Evolutionary conservation across 2,113 vertebrate species (phyloP), one percentile per base, ranked within the genome.

Genomic region (Caracal caracal): DNA sequence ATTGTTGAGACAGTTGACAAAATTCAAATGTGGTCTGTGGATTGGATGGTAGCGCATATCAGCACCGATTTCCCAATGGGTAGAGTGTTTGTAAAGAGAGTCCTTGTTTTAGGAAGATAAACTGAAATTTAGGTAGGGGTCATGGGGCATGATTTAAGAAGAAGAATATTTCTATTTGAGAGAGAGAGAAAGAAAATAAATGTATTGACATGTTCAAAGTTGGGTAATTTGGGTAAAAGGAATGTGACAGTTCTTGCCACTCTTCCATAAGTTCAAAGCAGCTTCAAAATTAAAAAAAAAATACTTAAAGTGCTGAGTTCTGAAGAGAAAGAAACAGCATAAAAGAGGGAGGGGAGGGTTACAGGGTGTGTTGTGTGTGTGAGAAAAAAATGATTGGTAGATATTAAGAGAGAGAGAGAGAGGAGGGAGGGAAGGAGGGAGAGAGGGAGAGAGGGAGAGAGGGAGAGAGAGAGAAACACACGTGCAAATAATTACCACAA

Each of bases 41-140:
- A 61, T 3, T 28, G 43, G 22, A 56, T 0, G 12, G 4, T 1
- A 7, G 11, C 13, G 12, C 17, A 0, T 12, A 13, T 66, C 10
- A 19, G 9, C 2, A 33, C 4, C 35, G 17, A 51, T 56, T 65
- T 84, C 15, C 68, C 17, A 6, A 17, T 0, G 2, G n/a, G 68
- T 80, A 82, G 11, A 1, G 30, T 49, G 75, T 49, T 75, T 33
- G 78, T 10, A 40, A 92, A 40, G 13, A 63, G 3, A 43, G 19
- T 26, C 47, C 16, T 88, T 68, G 37, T 49, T 76, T 84, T 47
- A 7, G 22, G 15, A 66, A 88, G 40, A 16, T 49, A 96, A 65
- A 79, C 26, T 40, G 37, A 19, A 26, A 89, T 61, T 66, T 51
- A 88, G 15, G 5, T 49, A 85, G 22, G 19, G 24, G 6, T 75